phyloP scores from a whole-genome alignment of 2,113 vertebrate species.

The Zosterops japonicus region DNA sequence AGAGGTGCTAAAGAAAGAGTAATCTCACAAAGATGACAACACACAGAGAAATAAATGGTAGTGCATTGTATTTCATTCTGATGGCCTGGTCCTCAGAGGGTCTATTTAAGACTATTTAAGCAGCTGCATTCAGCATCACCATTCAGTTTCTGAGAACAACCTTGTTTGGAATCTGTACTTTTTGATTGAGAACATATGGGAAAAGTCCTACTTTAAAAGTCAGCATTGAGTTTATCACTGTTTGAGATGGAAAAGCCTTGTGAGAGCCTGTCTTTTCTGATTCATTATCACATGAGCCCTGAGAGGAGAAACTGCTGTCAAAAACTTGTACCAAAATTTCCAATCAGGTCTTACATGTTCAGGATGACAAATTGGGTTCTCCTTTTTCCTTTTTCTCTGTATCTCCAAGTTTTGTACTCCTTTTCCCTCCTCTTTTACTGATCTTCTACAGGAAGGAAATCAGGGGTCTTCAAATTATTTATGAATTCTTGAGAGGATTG shows the following conservation, averaged over 20 bases:
- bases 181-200: not conserved
- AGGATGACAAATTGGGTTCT: not conserved
- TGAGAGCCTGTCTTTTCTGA: not conserved
- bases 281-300: not conserved
- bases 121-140: not conserved
- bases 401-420: not conserved
- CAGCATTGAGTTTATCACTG: not conserved
- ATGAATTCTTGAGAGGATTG: not conserved
- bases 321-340: not conserved
- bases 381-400: not conserved
- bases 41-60: not conserved
- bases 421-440: not conserved
- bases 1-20: not conserved
- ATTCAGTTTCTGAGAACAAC: not conserved
- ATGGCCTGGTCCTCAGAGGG: not conserved
- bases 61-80: not conserved
- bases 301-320: not conserved
- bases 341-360: not conserved
- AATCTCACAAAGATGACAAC: not conserved
- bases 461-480: not conserved
- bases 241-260: not conserved
- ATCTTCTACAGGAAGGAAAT: not conserved
- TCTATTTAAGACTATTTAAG: not conserved
- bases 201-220: not conserved
- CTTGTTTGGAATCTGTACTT: not conserved